These are phyloP conservation scores for Leucania comma DNA, from an alignment of 2,888 invertebrate species.

Conservation along the genomic window DNA sequence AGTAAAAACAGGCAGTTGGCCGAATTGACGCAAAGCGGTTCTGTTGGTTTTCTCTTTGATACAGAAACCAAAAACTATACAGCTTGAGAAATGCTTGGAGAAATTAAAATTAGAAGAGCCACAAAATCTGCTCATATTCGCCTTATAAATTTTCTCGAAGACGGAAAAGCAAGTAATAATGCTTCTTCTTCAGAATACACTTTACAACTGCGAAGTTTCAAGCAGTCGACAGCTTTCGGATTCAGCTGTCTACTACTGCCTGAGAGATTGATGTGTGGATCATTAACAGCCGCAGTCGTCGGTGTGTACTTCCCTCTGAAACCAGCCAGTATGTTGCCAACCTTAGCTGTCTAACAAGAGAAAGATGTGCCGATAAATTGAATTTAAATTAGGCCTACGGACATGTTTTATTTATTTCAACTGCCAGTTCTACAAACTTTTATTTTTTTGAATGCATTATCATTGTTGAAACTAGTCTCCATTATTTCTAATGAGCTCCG, in stretches of 20 bases:
- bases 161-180: slow-evolving; percentile 47
- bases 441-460: slow-evolving; percentile 7
- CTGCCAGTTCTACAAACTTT: slow-evolving; percentile 1
- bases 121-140: slow-evolving; percentile 16
- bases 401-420: slow-evolving; percentile 49
- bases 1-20: too few species aligned
- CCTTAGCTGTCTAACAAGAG: slow-evolving; percentile 50
- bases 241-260: slow-evolving; percentile 50
- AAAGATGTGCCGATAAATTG: slow-evolving; percentile 56
- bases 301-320: slow-evolving; percentile 36
- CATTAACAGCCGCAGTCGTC: slow-evolving; percentile 52
- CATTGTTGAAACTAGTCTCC: background rate
- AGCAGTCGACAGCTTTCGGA: slow-evolving; percentile 47
- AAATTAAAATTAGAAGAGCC: background rate
- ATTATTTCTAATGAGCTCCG: slow-evolving; percentile 18
- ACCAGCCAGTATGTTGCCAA: slow-evolving; percentile 33
- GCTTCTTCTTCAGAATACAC: slow-evolving; percentile 52
- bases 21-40: too few species aligned
- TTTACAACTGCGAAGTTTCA: slow-evolving; percentile 45
- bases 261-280: slow-evolving; percentile 58
- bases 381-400: slow-evolving; percentile 47
- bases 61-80: background rate
- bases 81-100: background rate
- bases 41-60: too few species aligned
- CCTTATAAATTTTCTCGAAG: slow-evolving; percentile 16